Evolutionary conservation across 2,888 invertebrate species (phyloP).

Genomic region (Dione juno): DNA sequence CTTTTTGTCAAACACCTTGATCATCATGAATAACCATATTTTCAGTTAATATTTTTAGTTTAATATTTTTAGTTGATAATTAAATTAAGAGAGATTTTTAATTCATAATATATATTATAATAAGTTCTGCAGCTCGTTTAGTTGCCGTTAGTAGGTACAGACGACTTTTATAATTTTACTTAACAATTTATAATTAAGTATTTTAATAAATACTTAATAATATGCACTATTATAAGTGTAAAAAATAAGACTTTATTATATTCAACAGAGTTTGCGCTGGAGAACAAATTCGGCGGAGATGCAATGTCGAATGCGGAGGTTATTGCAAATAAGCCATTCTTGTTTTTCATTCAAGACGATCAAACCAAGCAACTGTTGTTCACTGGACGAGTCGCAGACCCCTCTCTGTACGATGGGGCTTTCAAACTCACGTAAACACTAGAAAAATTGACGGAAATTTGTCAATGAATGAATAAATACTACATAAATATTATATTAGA

Average conservation of each 20-base stretch:
- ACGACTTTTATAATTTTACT: no score
- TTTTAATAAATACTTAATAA: no score
- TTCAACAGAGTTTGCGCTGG: conserved; percentile 85
- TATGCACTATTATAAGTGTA: no score
- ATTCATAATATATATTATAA: no score
- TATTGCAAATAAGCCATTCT: conserved; percentile 88
- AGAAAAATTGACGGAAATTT: background rate
- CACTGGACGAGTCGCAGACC: conserved; percentile 88
- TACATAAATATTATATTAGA: background rate
- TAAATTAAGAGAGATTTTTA: no score
- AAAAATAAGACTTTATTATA: background rate
- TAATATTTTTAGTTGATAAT: no score
- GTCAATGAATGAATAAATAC: background rate
- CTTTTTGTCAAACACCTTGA: no score
- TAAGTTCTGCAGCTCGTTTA: no score
- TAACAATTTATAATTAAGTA: no score
- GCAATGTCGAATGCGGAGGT: conserved; percentile 83
- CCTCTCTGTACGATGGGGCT: conserved; percentile 68
- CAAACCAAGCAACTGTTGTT: conserved; percentile 88
- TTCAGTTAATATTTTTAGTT: no score
- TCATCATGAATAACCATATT: no score
- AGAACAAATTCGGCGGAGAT: conserved; percentile 88
- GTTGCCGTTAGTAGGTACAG: no score
- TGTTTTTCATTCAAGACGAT: conserved; percentile 92
- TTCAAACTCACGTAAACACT: conserved; percentile 50